phyloP scores from a whole-genome alignment of 2,888 invertebrate genomes.

The Orchesella flavescens region DNA sequence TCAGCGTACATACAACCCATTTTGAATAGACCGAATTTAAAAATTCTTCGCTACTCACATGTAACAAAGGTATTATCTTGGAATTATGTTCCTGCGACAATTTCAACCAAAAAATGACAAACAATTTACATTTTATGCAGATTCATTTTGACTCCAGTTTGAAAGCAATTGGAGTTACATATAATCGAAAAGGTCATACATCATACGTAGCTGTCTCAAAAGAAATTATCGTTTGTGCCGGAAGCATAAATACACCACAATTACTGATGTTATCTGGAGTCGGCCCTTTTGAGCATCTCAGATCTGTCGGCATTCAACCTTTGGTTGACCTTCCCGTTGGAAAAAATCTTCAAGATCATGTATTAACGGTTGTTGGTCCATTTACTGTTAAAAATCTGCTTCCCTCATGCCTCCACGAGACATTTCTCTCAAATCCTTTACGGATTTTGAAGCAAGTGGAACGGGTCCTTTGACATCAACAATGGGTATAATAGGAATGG shows the following conservation, averaged over 20 bases:
- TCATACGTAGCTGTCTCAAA: slow-evolving; percentile 6
- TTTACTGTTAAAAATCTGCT: slow-evolving; percentile 60
- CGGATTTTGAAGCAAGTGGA: slow-evolving; percentile 46
- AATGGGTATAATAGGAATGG: not conserved
- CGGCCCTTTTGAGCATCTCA: slow-evolving; percentile 32
- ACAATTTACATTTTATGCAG: too few relatives aligned
- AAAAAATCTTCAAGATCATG: slow-evolving; percentile 61
- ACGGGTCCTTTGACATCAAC: slow-evolving; percentile 60
- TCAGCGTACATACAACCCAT: not conserved
- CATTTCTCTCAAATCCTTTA: slow-evolving; percentile 30
- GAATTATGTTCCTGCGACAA: too few relatives aligned
- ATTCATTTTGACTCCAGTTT: slow-evolving; percentile 39
- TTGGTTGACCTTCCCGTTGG: slow-evolving; percentile 18
- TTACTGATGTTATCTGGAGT: slow-evolving; percentile 45
- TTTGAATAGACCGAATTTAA: not conserved
- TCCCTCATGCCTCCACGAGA: slow-evolving; percentile 55
- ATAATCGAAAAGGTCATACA: slow-evolving; percentile 26
- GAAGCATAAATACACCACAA: slow-evolving; percentile 32
- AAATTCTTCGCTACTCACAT: not conserved
- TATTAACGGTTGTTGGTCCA: slow-evolving; percentile 60
- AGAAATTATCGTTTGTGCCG: slow-evolving; percentile 43
- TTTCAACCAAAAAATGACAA: too few relatives aligned
- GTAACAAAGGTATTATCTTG: slow-evolving; percentile 7
- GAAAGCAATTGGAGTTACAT: slow-evolving; percentile 45
- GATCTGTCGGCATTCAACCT: not conserved